Base-by-base conservation (phyloP, 2,888 invertebrate genomes). In the Polymixis flavicincta region DNA sequence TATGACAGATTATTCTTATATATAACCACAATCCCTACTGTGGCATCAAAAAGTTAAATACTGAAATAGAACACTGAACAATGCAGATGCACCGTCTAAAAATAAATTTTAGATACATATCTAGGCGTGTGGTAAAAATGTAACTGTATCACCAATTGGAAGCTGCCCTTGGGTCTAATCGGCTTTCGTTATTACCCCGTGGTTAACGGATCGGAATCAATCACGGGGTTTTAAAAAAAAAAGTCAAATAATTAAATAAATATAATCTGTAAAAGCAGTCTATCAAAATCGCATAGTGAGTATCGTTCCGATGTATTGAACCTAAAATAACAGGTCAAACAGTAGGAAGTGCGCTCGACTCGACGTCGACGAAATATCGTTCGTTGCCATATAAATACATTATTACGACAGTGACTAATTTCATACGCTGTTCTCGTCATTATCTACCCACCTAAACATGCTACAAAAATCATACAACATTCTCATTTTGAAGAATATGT, bases 301-400 rank as follows among this genome's bases (percentile, higher is more conserved):
- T 54, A 71, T 74, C 64, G 84, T 82, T 74, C 81, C 83, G 71
- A 90, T 90, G 89, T 91, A 93, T 90, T 94, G 94, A 95, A 94
- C 95, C 93, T 88, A 88, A 90, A 90, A 89, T 92, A 92, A 93
- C 92, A 93, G 93, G 92, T 93, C 92, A 93, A 89, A 92, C 88
- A 86, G 75, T 77, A 90, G 93, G 92, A 92, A 93, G 91, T 90
- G 82, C 90, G 89, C 90, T 89, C 88, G 84, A 89, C 72, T 90
- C 88, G 78, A 88, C 87, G 55, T 52, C 76, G 86, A 85, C 89
- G 83, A 88, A 90, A 91, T 88, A 89, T 89, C 89, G 82, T 88
- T 78, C 82, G 78, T 84, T 88, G 80, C 82, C 84, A 85, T 88
- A 81, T 82, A 84, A 90, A 89, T 90, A 89, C 84, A 25, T 88